A percentile compares a stretch with the other conserved stretches of the same genome.
Conservation (phyloP, 2,113 vertebrate species). For the Leptodactylus fuscus region DNA sequence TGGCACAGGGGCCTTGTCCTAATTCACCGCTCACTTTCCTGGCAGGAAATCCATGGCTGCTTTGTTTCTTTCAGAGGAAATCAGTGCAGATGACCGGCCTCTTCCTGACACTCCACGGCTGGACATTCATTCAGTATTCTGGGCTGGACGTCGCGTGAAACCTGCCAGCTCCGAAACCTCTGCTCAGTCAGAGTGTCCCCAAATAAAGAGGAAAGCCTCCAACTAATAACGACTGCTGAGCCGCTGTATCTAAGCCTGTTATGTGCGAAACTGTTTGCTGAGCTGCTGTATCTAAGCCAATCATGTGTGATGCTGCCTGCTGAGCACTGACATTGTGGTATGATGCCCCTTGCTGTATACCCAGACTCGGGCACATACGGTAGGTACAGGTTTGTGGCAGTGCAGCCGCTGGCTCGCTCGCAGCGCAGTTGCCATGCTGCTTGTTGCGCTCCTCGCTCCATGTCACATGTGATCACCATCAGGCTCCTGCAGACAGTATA, state of each 20-base stretch:
- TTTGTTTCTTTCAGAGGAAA: background rate
- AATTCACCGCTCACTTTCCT: background rate
- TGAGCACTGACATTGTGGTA: background rate
- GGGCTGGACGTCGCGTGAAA: no score
- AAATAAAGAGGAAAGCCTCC: no score
- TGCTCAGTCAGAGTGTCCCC: background rate
- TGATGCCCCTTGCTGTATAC: background rate
- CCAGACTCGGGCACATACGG: background rate
- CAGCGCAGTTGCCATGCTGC: no score
- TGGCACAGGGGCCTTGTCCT: background rate
- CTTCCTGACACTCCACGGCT: background rate
- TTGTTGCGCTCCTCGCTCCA: no score
- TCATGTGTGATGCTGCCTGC: background rate
- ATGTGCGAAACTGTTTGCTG: background rate
- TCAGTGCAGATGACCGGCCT: background rate
- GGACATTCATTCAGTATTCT: background rate
- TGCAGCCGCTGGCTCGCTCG: background rate
- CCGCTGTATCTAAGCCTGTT: background rate
- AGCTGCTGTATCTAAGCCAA: background rate
- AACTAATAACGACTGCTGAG: background rate
- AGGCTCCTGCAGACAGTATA: conserved; percentile 7
- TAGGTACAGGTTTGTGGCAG: background rate
- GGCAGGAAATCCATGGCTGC: background rate
- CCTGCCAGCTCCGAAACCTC: no score
- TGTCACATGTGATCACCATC: conserved; percentile 40